Evolutionary conservation across 92 coral and sea anemone species (phyloP).

Genomic region (Palythoa grandis): DNA sequence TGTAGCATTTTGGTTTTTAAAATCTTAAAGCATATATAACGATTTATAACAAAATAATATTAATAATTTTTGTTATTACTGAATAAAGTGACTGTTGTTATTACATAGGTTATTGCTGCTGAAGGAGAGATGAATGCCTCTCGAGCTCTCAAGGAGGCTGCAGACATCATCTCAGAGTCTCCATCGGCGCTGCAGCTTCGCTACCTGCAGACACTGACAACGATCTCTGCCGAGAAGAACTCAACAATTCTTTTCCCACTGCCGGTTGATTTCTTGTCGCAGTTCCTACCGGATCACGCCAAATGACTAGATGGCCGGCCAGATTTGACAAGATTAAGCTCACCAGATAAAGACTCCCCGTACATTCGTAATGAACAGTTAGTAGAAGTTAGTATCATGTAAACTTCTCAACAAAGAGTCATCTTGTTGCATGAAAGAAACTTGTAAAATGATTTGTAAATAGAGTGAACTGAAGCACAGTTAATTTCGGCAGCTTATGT

Average conservation of each 20-base stretch:
- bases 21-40: neutral
- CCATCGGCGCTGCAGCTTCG: conserved; percentile 89
- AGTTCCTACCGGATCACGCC: conserved; percentile 53
- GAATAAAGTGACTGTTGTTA: neutral
- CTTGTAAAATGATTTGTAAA: too few relatives aligned
- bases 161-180: conserved; percentile 26
- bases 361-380: neutral
- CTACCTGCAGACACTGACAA: conserved; percentile 84
- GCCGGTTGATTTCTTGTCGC: conserved; percentile 65
- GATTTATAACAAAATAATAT: too few relatives aligned
- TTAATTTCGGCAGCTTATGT: too few relatives aligned
- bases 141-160: conserved; percentile 81
- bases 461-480: too few relatives aligned
- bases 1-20: neutral
- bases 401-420: too few relatives aligned
- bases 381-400: neutral
- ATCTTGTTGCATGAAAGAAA: too few relatives aligned
- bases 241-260: conserved; percentile 62
- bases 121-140: conserved; percentile 25
- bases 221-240: conserved; percentile 57
- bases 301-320: conserved; percentile 16
- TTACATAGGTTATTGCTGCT: conserved; percentile 74
- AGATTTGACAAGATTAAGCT: neutral
- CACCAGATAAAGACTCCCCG: neutral
- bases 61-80: too few relatives aligned